Evolutionary conservation across 1,140 invertebrate species (phyloP).

Genomic region (Helicoverpa zea): DNA sequence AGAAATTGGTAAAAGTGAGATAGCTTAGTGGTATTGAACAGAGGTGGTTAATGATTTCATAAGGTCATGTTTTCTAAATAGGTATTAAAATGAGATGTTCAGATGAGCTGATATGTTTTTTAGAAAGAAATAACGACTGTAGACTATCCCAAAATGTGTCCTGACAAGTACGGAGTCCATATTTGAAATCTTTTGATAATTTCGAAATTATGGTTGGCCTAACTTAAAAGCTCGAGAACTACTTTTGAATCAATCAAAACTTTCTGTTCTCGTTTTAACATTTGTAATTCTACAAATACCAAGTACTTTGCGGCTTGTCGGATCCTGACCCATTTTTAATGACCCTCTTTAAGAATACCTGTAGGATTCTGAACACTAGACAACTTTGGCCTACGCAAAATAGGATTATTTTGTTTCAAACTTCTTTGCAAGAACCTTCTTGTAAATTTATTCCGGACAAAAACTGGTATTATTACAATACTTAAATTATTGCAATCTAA

Average conservation of each 20-base stretch:
- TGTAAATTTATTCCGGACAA: not conserved
- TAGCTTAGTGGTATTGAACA: too few relatives aligned
- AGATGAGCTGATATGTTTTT: too few relatives aligned
- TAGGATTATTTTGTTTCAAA: constrained; percentile 14
- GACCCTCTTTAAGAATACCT: not conserved
- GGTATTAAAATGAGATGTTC: too few relatives aligned
- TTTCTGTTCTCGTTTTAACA: not conserved
- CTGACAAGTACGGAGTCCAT: too few relatives aligned
- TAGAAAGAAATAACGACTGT: too few relatives aligned
- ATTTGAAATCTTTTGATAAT: not conserved
- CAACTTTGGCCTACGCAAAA: not conserved
- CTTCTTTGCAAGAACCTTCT: not conserved
- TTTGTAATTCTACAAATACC: not conserved
- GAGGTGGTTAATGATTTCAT: too few relatives aligned
- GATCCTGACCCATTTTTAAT: not conserved
- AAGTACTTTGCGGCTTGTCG: not conserved
- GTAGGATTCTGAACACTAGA: not conserved
- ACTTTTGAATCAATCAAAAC: not conserved
- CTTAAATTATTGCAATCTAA: constrained; percentile 8
- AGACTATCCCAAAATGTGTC: too few relatives aligned
- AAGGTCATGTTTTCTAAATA: too few relatives aligned
- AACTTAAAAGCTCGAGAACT: not conserved
- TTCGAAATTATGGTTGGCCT: not conserved
- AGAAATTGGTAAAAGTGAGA: too few relatives aligned
- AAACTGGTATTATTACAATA: constrained; percentile 4